These are phyloP conservation scores for Drosophila infuscata DNA, from an alignment of 2,888 invertebrate species.

Conservation along the genomic window DNA sequence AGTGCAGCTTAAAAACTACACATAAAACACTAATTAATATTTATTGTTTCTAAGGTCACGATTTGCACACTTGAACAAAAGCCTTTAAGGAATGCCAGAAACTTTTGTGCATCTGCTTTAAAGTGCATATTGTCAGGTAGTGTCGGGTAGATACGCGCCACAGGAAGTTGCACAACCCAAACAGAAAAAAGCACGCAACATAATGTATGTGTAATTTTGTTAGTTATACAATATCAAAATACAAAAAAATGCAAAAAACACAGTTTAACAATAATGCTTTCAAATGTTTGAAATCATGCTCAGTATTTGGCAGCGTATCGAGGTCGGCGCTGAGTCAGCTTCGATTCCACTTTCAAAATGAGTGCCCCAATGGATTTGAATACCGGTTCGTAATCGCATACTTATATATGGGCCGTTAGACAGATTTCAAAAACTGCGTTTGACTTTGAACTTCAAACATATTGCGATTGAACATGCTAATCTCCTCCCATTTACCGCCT, in stretches of 20 bases:
- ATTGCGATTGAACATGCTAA: conserved; percentile 12
- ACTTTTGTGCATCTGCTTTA: conserved; percentile 26
- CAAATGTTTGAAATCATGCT: conserved; percentile 45
- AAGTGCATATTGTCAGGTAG: conserved; percentile 53
- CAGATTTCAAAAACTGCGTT: conserved; percentile 3
- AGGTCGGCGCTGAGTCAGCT: conserved; percentile 67
- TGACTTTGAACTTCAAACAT: conserved; percentile 74
- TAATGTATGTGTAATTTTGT: not conserved
- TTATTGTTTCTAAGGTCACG: conserved; percentile 56
- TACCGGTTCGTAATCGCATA: conserved; percentile 42
- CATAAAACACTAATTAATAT: not conserved
- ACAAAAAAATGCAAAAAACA: conserved; percentile 1
- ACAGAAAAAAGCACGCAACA: conserved; percentile 33
- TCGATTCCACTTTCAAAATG: conserved; percentile 47
- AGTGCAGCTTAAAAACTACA: not conserved
- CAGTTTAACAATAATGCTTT: conserved; percentile 33
- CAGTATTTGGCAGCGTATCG: conserved; percentile 45
- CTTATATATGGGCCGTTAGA: conserved; percentile 4
- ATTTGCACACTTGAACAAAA: conserved; percentile 21
- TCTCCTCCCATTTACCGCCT: conserved; percentile 21
- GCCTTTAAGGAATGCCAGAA: conserved; percentile 15
- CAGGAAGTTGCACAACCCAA: conserved; percentile 7
- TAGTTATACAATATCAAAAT: conserved; percentile 33
- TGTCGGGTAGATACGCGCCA: not conserved
- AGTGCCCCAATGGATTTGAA: conserved; percentile 42